phyloP scores from a whole-genome alignment of 2,113 vertebrate genomes.

The Corythoichthys haematopterus region DNA sequence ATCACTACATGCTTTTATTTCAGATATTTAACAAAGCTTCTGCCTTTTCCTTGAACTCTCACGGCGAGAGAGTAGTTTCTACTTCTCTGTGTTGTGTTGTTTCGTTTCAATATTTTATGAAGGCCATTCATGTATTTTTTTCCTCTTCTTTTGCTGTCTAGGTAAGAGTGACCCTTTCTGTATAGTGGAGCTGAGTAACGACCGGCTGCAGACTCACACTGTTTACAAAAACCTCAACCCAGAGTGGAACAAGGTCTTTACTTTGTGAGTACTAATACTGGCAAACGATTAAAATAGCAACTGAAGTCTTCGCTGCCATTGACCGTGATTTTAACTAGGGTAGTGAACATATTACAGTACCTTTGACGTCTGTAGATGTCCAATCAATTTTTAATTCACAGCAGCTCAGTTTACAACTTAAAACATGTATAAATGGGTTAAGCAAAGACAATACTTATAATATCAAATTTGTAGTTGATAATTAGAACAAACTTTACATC shows the following conservation, averaged over 20 bases:
- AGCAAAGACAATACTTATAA: neutral
- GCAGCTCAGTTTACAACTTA: no score
- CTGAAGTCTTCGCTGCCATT: no score
- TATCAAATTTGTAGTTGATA: neutral
- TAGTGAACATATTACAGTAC: no score
- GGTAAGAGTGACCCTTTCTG: constrained; percentile 99
- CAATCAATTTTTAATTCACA: no score
- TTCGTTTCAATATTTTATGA: neutral
- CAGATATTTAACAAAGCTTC: no score
- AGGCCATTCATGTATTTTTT: neutral
- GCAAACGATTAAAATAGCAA: neutral
- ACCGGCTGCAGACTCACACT: constrained; percentile 91
- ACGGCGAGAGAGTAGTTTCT: constrained; percentile 1
- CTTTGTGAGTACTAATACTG: constrained; percentile 81
- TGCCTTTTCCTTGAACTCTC: neutral
- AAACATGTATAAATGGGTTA: neutral
- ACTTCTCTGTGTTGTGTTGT: neutral
- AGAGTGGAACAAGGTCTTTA: constrained; percentile 98
- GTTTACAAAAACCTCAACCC: constrained; percentile 97
- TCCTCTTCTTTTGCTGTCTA: constrained; percentile 45
- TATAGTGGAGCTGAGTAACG: constrained; percentile 95
- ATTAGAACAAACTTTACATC: neutral
- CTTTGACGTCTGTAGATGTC: no score
- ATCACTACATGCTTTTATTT: neutral
- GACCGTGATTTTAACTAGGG: no score